These are phyloP conservation scores for Phyllotis vaccarum DNA, from an alignment of 2,797 vertebrate genomes.

Conservation along the genomic window DNA sequence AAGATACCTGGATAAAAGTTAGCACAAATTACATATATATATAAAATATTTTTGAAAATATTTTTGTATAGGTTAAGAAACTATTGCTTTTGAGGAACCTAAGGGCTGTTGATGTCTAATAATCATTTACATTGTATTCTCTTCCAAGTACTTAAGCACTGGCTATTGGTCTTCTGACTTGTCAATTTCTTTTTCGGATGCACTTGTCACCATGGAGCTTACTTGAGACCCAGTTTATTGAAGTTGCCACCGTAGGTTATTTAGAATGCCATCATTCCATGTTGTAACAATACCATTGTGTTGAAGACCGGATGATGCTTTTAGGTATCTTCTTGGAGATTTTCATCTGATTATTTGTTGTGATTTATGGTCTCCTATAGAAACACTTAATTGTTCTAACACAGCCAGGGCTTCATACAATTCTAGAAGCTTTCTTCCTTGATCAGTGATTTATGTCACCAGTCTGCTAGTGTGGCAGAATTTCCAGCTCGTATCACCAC, in stretches of 20 bases:
- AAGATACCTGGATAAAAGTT: neutral
- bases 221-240: slow-evolving; percentile 60
- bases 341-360: slow-evolving; percentile 88
- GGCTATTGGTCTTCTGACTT: slow-evolving; percentile 54
- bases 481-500: slow-evolving; percentile 84
- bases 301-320: slow-evolving; percentile 86
- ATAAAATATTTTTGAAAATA: neutral
- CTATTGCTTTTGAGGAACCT: neutral
- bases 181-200: slow-evolving; percentile 65
- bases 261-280: slow-evolving; percentile 82
- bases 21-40: neutral
- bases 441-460: slow-evolving; percentile 86
- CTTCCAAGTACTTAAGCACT: neutral
- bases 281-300: slow-evolving; percentile 71
- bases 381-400: slow-evolving; percentile 87
- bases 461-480: slow-evolving; percentile 84
- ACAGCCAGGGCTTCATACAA: slow-evolving; percentile 81
- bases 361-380: slow-evolving; percentile 86
- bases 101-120: neutral
- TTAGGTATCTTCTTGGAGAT: slow-evolving; percentile 86
- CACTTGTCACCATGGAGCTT: slow-evolving; percentile 56
- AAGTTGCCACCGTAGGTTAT: slow-evolving; percentile 76
- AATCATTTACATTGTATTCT: neutral
- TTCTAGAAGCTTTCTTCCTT: slow-evolving; percentile 85
- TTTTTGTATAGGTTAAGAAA: neutral